Percentiles rank a stretch among this genome's conserved stretches.
Conservation (phyloP, 2,888 invertebrate genomes). For the Scaptomyza cyrtandrae region DNA sequence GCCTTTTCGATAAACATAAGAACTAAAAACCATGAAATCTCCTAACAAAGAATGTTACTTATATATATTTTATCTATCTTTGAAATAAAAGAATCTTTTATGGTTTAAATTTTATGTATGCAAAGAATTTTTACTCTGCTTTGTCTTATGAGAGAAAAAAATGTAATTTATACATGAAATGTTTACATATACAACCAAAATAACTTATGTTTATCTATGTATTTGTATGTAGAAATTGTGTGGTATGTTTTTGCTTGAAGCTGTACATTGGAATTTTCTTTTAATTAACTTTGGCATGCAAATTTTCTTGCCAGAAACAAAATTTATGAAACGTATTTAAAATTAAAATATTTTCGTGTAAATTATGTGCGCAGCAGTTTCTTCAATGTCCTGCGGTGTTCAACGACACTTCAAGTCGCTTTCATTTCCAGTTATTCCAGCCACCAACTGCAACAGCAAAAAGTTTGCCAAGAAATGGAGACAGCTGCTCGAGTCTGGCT, state of each 20-base stretch:
- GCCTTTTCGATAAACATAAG: neutral
- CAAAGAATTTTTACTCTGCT: neutral
- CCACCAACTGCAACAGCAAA: slow-evolving; percentile 21
- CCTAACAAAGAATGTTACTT: too few species aligned
- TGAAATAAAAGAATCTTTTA: neutral
- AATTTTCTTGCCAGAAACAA: slow-evolving; percentile 16
- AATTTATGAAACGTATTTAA: slow-evolving; percentile 28
- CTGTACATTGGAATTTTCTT: slow-evolving; percentile 25
- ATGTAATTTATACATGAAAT: neutral
- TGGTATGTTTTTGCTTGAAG: neutral
- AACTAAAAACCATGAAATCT: too few species aligned
- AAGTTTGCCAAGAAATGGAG: slow-evolving; percentile 42
- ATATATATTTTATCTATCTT: neutral
- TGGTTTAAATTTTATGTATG: neutral
- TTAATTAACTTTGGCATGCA: slow-evolving; percentile 44
- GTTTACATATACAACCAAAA: neutral
- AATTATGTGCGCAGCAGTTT: slow-evolving; percentile 13
- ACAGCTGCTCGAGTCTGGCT: slow-evolving; percentile 34
- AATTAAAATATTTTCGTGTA: slow-evolving; percentile 40
- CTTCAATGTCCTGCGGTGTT: slow-evolving; percentile 44
- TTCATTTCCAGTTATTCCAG: slow-evolving; percentile 19
- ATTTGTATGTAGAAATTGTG: neutral
- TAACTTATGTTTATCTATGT: neutral
- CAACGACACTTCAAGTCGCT: slow-evolving; percentile 12
- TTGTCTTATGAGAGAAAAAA: neutral